phyloP scores from a whole-genome alignment of 92 coral and sea anemone species.

The Paramuricea clavata region DNA sequence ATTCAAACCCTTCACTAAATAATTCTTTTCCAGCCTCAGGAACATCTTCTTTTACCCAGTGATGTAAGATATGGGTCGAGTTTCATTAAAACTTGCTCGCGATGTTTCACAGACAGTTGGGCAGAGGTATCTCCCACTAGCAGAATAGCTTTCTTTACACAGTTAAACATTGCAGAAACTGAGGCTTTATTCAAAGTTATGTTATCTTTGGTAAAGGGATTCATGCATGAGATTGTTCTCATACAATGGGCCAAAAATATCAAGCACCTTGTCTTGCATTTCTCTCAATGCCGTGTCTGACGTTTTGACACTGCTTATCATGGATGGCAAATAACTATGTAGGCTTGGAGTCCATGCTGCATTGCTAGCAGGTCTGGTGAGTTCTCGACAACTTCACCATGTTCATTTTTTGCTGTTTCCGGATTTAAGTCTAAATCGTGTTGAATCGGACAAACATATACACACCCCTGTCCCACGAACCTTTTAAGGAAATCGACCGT shows the following conservation, averaged over 20 bases:
- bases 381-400: too few relatives aligned
- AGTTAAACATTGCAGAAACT: conserved; percentile 10
- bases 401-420: too few relatives aligned
- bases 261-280: conserved; percentile 63
- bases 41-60: too few relatives aligned
- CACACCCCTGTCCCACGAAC: too few relatives aligned
- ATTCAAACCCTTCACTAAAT: conserved; percentile 60
- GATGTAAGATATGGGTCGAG: conserved; percentile 65
- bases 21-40: too few relatives aligned
- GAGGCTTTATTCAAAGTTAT: conserved; percentile 53
- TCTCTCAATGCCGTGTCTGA: conserved; percentile 50
- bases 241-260: conserved; percentile 61
- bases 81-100: conserved; percentile 67
- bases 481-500: too few relatives aligned
- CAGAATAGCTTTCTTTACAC: conserved; percentile 52
- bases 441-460: too few relatives aligned
- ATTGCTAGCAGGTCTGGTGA: too few relatives aligned
- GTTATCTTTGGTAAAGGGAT: conserved; percentile 14
- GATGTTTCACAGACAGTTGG: conserved; percentile 50
- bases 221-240: conserved; percentile 52
- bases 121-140: conserved; percentile 61
- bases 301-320: conserved; percentile 44
- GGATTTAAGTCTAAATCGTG: too few relatives aligned
- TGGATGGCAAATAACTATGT: conserved; percentile 37
- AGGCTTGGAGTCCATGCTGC: conserved; percentile 50